Evolutionary conservation across 1,140 invertebrate species (phyloP), one percentile per base, ranked within the genome.

Genomic region (Euborellia annulipes): DNA sequence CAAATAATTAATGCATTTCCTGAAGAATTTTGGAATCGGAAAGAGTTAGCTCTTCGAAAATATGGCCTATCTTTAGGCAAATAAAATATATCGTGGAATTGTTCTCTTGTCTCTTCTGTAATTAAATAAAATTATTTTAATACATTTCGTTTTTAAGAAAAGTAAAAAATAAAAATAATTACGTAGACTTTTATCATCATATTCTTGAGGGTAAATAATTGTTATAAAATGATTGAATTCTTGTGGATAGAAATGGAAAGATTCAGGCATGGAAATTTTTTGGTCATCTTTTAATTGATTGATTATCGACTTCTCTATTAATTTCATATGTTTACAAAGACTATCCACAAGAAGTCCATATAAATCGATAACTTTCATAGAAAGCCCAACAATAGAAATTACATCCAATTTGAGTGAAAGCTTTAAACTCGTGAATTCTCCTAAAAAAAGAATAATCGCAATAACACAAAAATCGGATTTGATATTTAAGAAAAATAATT

Each of bases 191-290:
- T 76, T 71, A 56, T 81, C 75, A 18, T 69, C 62, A 40, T 70
- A 65, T 16, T 65, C 66, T 53, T 70, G 67, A 32, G 79, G 71
- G 55, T 85, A 80, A 14, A 83, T 63, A 52, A 79, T 64, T 37
- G 82, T 82, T 13, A 89, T 55, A 50, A 86, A 79, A 65, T 86
- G 80, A 7, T 80, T 78, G 52, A 78, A 71, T 46, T 73, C 67
- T 46, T 61, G 55, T 2, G 73, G 73, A 49, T 71, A 62, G 59
- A 78, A 80, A 57, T 82, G 79, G 54, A 68, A 75, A 19, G 70
- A 67, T 62, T 74, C 66, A 38, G 77, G 76, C 32, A 66, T 54
- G 52, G 62, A 63, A 51, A 67, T 53, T 45, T 54, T 41, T 47
- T 49, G 20, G 55, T 62, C 53, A 52, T 60, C 52, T 57, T 68